phyloP scores from a whole-genome alignment of 2,113 vertebrate species.

The Pangasianodon hypophthalmus region DNA sequence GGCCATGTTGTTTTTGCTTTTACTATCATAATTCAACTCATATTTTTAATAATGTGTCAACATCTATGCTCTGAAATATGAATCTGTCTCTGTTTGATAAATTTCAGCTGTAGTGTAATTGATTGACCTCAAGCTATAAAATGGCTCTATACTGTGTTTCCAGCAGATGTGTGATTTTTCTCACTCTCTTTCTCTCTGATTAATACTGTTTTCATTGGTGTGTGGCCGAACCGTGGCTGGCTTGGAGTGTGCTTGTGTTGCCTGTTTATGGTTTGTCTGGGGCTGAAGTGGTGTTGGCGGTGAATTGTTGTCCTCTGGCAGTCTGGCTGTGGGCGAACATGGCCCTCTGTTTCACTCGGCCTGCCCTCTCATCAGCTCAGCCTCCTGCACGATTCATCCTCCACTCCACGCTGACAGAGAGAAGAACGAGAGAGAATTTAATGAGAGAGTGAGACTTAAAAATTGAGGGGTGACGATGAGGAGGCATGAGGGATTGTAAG shows the following conservation, averaged over 20 bases:
- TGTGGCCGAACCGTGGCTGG: conserved; percentile 31
- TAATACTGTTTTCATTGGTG: conserved; percentile 43
- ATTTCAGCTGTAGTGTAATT: background rate
- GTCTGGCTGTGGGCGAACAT: conserved; percentile 52
- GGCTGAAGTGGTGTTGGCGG: conserved; percentile 49
- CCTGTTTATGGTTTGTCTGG: conserved; percentile 45
- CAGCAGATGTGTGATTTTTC: conserved; percentile 33
- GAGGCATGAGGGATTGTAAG: background rate
- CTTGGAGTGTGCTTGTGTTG: conserved; percentile 47
- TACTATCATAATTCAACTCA: background rate
- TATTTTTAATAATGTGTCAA: background rate
- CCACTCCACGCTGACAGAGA: conserved; percentile 1
- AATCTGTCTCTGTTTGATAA: background rate
- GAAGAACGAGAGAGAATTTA: background rate
- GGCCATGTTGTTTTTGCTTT: background rate
- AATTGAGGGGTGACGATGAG: background rate
- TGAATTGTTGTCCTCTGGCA: conserved; percentile 46
- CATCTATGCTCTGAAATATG: background rate
- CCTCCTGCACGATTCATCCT: conserved; percentile 29
- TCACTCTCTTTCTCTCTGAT: conserved; percentile 27
- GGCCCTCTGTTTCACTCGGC: conserved; percentile 25
- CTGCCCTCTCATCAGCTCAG: conserved; percentile 52
- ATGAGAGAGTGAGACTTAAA: background rate
- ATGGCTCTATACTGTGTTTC: background rate
- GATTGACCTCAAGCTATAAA: conserved; percentile 3